Base-by-base conservation (phyloP, 2,797 vertebrate species). In the Sparidentex hasta region DNA sequence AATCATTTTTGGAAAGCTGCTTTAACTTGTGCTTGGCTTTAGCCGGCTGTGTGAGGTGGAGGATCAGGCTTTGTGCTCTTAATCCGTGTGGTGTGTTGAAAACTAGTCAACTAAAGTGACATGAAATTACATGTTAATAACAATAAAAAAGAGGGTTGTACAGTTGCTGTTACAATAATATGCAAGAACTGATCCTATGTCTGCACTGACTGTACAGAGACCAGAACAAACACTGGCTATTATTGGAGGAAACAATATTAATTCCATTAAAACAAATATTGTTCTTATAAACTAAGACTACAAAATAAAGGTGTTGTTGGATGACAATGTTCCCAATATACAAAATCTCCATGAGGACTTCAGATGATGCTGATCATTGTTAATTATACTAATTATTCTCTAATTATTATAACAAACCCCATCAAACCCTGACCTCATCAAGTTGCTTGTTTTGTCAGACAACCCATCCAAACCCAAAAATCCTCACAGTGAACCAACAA, bases 1-100 rank as follows among this genome's bases (percentile, higher is more conserved):
- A 87, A 87, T 88, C 77, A 51, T 80, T 85, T 86, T 77, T 46
- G 27, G 23, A 74, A 86, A 85, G 88, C 83, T 52, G 86, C 84
- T 83, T 84, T 70, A 65, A 81, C 70, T 76, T 78, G 66, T 73
- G 54, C 62, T 61, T 59, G 44, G 59, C 69, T 76, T 84, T 74
- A 46, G 33, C 67, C 67, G 23, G 27, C 58, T 64, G 44, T 71
- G 70, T 51, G 77, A 80, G 72, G 64, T 67, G 70, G 81, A 78
- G 81, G 78, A 73, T 83, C 21, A 20, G 18, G 58, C 69, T 73
- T 56, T 87, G 74, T 66, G 61, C 33, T 73, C 56, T 80, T 83
- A 81, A 82, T 90, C 82, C 27, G 43, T 56, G 66, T 59, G 68
- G 47, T 75, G 66, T 66, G 65, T 58, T 54, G 48, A 77, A 77